Base-by-base conservation (phyloP, 2,113 vertebrate species). In the Pterocles gutturalis region DNA sequence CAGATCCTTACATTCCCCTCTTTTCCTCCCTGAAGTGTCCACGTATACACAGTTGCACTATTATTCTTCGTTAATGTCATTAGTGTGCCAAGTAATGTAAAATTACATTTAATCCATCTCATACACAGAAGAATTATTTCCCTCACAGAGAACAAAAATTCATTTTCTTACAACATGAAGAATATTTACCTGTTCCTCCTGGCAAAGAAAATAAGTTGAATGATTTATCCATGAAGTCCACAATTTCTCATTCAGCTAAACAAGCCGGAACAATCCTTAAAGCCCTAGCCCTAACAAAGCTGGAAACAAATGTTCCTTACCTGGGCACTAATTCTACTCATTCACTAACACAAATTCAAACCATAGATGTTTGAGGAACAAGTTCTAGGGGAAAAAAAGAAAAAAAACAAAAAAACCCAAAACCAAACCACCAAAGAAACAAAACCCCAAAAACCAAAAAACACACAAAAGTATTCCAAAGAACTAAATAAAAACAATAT, bases 31-130 rank as follows among this genome's bases (percentile, higher is more conserved):
- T 57, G n/a, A 49, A 62, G 13, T 29, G 21, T 60, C 53, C 29
- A 28, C 0, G 0, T 41, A 62, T 38, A 69, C 5, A 13, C 3
- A 53, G 19, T 5, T 64, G 33, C 51, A 58, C 7, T 45, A 11
- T 17, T 54, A 24, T 60, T 72, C 78, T 81, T 48, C 36, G 31
- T 60, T 38, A 38, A 45, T 82, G 48, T 75, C 51, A 58, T 66
- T 45, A 60, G 46, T 5, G 1, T 38, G 19, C 22, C 13, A 31
- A 22, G 12, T 53, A 43, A 29, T 43, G 17, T 48, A 65, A 76
- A 86, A 22, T 29, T 65, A 43, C 18, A 34, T 43, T 71, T 25
- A 71, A 54, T 33, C 17, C 41, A 71, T 36, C 16, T 65, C 46
- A 21, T 7, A 22, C 19, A 58, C 2, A 48, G 25, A 46, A 75